A percentile compares a stretch with the other conserved stretches of the same genome.
Conservation (phyloP, 2,797 vertebrate species). For the Rhinatrema bivittatum region DNA sequence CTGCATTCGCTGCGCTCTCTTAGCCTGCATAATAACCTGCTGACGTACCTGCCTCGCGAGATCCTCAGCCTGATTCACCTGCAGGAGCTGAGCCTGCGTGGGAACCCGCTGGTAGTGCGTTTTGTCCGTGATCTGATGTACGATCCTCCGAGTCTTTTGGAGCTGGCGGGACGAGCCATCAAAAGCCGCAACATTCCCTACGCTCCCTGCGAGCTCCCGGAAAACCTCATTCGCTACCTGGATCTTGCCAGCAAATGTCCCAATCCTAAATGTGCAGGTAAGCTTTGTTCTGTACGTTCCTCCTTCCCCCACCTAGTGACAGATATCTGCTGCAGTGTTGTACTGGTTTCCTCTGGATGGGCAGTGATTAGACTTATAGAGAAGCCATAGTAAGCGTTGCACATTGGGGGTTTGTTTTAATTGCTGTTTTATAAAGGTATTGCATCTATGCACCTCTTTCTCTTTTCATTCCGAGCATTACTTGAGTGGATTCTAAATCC, state of each 20-base stretch:
- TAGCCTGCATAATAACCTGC: slow-evolving; percentile 94
- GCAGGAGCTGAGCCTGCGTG: slow-evolving; percentile 91
- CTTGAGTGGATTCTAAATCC: too few species aligned
- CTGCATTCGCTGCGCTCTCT: slow-evolving; percentile 88
- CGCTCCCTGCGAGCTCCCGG: slow-evolving; percentile 69
- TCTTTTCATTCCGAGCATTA: too few species aligned
- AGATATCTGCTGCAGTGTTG: background rate
- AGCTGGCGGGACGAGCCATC: slow-evolving; percentile 82
- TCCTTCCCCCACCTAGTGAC: background rate
- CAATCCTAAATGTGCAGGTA: slow-evolving; percentile 94
- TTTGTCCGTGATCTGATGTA: slow-evolving; percentile 95
- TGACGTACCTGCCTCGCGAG: slow-evolving; percentile 92
- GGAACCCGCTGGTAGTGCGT: slow-evolving; percentile 93
- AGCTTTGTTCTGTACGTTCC: slow-evolving; percentile 13
- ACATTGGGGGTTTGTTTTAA: too few species aligned
- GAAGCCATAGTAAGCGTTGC: too few species aligned
- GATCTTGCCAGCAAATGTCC: slow-evolving; percentile 94
- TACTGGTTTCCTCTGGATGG: background rate
- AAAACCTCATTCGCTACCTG: slow-evolving; percentile 76
- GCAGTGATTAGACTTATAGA: too few species aligned
- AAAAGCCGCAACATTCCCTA: slow-evolving; percentile 84
- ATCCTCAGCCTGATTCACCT: slow-evolving; percentile 90
- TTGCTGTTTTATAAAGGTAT: too few species aligned
- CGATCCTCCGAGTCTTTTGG: slow-evolving; percentile 84
- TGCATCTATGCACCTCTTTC: too few species aligned